These are phyloP conservation scores for Epinotia bilunana DNA, from an alignment of 2,888 invertebrate species.

Conservation along the genomic window DNA sequence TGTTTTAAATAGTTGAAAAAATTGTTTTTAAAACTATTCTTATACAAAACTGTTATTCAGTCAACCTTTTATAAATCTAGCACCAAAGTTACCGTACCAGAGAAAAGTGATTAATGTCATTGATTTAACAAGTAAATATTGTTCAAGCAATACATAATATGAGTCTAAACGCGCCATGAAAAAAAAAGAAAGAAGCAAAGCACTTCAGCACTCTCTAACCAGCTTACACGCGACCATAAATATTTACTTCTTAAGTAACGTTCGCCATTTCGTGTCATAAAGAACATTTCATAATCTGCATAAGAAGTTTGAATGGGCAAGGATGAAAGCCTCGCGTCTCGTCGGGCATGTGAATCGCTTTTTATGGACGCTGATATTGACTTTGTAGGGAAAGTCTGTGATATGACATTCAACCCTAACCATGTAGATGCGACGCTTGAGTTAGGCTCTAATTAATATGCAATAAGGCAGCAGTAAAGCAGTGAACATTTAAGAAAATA, in stretches of 20 bases:
- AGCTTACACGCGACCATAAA: conserved; percentile 55
- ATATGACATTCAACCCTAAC: not conserved
- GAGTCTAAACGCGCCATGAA: conserved; percentile 2
- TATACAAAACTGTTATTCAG: too few species aligned
- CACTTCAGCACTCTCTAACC: conserved; percentile 35
- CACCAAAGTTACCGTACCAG: too few species aligned
- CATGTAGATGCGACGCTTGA: not conserved
- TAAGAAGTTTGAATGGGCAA: conserved; percentile 81
- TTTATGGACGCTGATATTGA: conserved; percentile 74
- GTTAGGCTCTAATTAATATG: not conserved
- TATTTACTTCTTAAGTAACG: conserved; percentile 80
- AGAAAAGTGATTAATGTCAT: too few species aligned
- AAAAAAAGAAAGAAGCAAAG: conserved; percentile 11
- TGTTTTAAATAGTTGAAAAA: too few species aligned
- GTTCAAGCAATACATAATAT: conserved; percentile 3
- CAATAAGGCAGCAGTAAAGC: not conserved
- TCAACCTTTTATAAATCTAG: too few species aligned
- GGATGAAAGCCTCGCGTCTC: conserved; percentile 78
- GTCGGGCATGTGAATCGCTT: conserved; percentile 81
- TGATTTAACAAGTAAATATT: too few species aligned
- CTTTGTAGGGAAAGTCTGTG: conserved; percentile 54
- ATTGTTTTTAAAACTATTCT: too few species aligned
- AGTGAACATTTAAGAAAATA: not conserved
- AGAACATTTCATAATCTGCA: conserved; percentile 82
- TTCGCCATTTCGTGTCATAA: conserved; percentile 80